Evolutionary conservation across 2,888 invertebrate genomes (phyloP), one percentile per base, ranked within the genome.

Genomic region (Atethmia centrago): DNA sequence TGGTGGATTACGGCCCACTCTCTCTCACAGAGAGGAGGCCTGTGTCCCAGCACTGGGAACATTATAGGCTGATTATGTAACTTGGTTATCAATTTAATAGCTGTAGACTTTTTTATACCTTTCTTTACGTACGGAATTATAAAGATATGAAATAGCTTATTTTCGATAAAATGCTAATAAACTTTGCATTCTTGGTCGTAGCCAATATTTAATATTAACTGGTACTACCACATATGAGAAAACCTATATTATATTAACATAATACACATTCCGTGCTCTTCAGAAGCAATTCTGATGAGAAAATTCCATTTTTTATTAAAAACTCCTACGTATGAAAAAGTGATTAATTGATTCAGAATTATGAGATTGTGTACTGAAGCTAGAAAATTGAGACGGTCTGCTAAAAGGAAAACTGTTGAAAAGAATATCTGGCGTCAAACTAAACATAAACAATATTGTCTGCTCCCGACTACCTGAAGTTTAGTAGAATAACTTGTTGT

Each of bases 201-300:
- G 47, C 71, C 19, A 79, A 71, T 62, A 76, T 76, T 71, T 71
- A n/a, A n/a, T 79, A 71, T 62, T 62, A 71, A 55, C 61, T 70
- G 25, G 31, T 31, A 61, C 55, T 21, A 51, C 19, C 71, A 28
- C 55, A 79, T 61, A 62, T 45, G 61, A 62, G 55, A 76, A 36
- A 75, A 56, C 3, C 16, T 3, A 21, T 31, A n/a, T n/a, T n/a
- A n/a, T n/a, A n/a, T 76, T 49, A 76, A 71, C 56, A 36, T 79
- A 40, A 19, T 19, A 47, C 53, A 68, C 31, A 75, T 79, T 81
- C 76, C 14, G 8, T 12, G 21, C 56, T 45, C 21, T 51, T 58
- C 31, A 12, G 25, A 31, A 77, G 42, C 59, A 56, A 82, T 42
- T 56, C 19, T 40, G 19, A 65, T 59, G 64, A 82, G 49, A 45